phyloP scores from a whole-genome alignment of 2,888 invertebrate genomes.

The Hydrotaea diabolus region DNA sequence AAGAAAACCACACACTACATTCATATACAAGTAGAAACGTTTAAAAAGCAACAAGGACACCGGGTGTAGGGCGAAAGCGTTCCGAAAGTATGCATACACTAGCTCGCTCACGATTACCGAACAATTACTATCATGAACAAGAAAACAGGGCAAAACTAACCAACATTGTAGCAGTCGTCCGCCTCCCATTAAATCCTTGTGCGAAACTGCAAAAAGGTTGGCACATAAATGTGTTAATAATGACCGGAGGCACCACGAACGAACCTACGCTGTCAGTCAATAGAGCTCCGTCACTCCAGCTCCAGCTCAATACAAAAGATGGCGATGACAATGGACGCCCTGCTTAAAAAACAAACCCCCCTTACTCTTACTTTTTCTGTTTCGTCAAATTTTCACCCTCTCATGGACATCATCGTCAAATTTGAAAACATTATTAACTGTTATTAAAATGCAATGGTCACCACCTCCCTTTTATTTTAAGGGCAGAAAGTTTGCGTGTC shows the following conservation, averaged over 20 bases:
- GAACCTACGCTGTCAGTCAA: conserved; percentile 30
- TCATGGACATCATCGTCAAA: conserved; percentile 59
- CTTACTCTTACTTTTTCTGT: conserved; percentile 31
- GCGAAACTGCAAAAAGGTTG: conserved; percentile 66
- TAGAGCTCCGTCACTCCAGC: neutral
- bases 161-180: conserved; percentile 1
- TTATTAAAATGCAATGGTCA: conserved; percentile 62
- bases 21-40: conserved; percentile 14
- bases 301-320: neutral
- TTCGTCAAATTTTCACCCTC: conserved; percentile 72
- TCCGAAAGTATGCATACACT: no score
- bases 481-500: conserved; percentile 52
- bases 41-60: conserved; percentile 52
- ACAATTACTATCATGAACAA: neutral
- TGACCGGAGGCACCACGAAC: conserved; percentile 34
- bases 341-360: neutral
- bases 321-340: neutral
- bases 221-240: conserved; percentile 66
- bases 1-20: neutral
- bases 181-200: conserved; percentile 45
- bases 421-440: conserved; percentile 61
- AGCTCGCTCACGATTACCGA: conserved; percentile 34
- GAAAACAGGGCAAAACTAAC: conserved; percentile 14
- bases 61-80: neutral
- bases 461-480: conserved; percentile 57